Base-by-base conservation (phyloP, 2,888 invertebrate genomes). In the Sesia apiformis region DNA sequence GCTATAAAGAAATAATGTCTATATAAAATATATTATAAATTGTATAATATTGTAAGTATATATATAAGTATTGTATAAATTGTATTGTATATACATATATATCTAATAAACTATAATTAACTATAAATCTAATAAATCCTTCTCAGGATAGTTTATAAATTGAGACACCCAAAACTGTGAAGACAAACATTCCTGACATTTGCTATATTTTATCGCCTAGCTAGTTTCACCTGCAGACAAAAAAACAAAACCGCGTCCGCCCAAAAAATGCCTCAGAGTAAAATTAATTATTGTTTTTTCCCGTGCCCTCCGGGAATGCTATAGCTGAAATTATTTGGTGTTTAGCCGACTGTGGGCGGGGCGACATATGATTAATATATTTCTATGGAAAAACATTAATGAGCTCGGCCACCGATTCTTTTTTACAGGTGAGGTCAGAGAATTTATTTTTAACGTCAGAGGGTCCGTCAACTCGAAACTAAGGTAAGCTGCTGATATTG, bases 251-350 rank as follows among this genome's bases (percentile, higher is more conserved):
- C 74, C 58, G 65, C 65, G 64, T 63, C 72, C 75, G 73, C 75
- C 77, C 67, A 66, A 73, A 79, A 81, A 80, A 80, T 77, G 78
- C 84, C 81, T 77, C 66, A 71, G n/a, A n/a, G 76, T 77, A 66
- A 81, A 82, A 88, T 87, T 87, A 85, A 87, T 87, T 87, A 81
- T 78, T 77, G 69, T 79, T 83, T 84, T 84, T 70, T 67, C 60
- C 23, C 61, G 64, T 67, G 67, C 76, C 70, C 72, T 76, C 66
- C 70, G 71, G 73, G 77, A 80, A 82, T 77, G 78, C 72, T 84
- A 75, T 74, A 76, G 81, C 84, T 82, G 78, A 84, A 84, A 86
- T 88, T 84, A 87, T 87, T 88, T 87, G 85, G 87, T 86, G 77
- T 86, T 88, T 88, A 84, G 81, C 85, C 84, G 84, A 75, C 69